phyloP scores from a whole-genome alignment of 2,113 vertebrate genomes.

The Rhinopomastus cyanomelas region DNA sequence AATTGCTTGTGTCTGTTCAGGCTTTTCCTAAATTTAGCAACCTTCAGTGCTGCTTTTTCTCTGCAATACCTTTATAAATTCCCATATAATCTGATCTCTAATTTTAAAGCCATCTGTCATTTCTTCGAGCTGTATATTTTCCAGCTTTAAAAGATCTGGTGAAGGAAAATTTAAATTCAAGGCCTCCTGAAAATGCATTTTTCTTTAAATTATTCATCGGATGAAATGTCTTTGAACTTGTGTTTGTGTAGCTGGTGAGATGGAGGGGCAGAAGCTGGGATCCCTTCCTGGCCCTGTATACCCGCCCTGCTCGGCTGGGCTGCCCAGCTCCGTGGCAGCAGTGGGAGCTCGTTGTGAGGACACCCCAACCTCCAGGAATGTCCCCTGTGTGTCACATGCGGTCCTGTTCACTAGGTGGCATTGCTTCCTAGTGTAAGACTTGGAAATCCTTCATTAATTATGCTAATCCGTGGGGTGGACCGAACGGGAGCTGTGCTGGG shows the following conservation, averaged over 20 bases:
- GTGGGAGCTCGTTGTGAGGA: not conserved
- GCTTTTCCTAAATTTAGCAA: slow-evolving; percentile 53
- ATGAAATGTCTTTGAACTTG: slow-evolving; percentile 52
- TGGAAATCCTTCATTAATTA: slow-evolving; percentile 21
- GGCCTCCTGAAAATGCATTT: slow-evolving; percentile 49
- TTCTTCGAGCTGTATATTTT: slow-evolving; percentile 25
- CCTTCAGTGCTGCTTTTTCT: slow-evolving; percentile 16
- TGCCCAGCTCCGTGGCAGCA: not conserved
- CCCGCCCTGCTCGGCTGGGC: not conserved
- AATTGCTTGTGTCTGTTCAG: slow-evolving; percentile 47
- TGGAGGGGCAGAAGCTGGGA: not conserved
- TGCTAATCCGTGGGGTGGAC: not conserved
- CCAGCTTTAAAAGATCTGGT: slow-evolving; percentile 27
- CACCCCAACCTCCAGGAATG: not conserved
- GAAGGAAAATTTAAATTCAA: slow-evolving; percentile 53
- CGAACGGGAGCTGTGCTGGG: not conserved
- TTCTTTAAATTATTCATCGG: slow-evolving; percentile 58
- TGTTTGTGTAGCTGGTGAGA: slow-evolving; percentile 29
- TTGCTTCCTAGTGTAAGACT: slow-evolving; percentile 34
- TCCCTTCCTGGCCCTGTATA: not conserved
- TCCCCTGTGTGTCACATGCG: not conserved
- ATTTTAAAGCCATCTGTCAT: slow-evolving; percentile 59
- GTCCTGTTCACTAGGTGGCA: slow-evolving; percentile 55
- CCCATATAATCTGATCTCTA: slow-evolving; percentile 42
- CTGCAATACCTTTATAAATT: slow-evolving; percentile 52